phyloP scores from a whole-genome alignment of 2,888 invertebrate genomes.

The Oeneis ivallda region DNA sequence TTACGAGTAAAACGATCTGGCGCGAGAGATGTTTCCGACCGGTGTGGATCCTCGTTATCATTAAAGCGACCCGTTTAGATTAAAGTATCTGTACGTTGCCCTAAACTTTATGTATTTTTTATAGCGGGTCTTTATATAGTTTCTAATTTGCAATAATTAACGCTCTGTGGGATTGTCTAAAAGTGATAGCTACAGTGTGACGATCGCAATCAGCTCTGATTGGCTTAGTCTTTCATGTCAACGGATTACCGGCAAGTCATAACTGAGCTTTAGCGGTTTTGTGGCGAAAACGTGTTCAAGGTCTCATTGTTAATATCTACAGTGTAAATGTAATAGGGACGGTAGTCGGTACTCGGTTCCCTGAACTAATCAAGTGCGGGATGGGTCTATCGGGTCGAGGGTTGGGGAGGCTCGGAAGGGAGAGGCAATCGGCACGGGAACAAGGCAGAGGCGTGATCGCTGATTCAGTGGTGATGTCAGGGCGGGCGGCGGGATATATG shows the following conservation, averaged over 20 bases:
- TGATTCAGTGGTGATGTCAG: constrained; percentile 78
- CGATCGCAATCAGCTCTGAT: too few relatives aligned
- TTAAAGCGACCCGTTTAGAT: constrained; percentile 37
- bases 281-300: too few relatives aligned
- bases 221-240: too few relatives aligned
- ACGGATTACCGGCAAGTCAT: too few relatives aligned
- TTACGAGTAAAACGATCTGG: constrained; percentile 51
- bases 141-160: not conserved
- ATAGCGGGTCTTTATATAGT: too few relatives aligned
- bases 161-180: not conserved
- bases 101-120: not conserved
- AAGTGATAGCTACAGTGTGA: too few relatives aligned
- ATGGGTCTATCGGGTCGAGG: constrained; percentile 63
- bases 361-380: constrained; percentile 16
- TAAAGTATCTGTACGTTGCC: constrained; percentile 11
- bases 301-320: not conserved
- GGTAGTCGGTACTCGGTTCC: not conserved
- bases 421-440: constrained; percentile 77
- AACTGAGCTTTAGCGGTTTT: too few relatives aligned
- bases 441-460: constrained; percentile 81
- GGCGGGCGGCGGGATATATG: constrained; percentile 76
- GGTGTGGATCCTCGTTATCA: constrained; percentile 34
- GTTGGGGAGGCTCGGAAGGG: constrained; percentile 31
- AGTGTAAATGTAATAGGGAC: constrained; percentile 8
- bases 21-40: constrained; percentile 30